Conservation (phyloP, 2,113 vertebrate genomes). For the Turdus rufiventris region DNA sequence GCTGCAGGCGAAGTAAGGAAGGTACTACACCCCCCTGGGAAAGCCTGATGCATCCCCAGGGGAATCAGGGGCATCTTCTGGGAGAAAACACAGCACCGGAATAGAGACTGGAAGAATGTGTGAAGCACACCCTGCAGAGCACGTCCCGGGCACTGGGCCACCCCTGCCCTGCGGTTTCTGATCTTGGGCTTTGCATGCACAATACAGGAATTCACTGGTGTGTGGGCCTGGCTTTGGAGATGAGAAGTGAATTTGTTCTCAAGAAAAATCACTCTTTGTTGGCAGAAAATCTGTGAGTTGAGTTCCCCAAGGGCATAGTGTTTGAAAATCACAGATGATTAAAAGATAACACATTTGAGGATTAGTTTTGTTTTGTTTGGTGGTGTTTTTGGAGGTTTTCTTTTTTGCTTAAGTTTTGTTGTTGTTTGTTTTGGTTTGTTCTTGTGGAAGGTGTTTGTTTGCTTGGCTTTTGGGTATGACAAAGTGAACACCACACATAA, state of each 20-base stretch:
- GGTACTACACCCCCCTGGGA: neutral
- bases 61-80: neutral
- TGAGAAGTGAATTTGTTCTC: conserved; percentile 32
- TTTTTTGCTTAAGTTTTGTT: accelerated
- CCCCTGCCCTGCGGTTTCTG: neutral
- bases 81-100: neutral
- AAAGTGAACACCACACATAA: neutral
- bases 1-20: neutral
- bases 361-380: neutral
- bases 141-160: neutral
- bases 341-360: neutral
- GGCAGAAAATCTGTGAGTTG: neutral
- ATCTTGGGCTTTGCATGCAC: neutral
- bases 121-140: neutral
- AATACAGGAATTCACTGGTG: conserved; percentile 3
- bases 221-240: neutral
- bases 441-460: neutral
- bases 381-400: neutral
- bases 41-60: neutral
- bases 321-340: conserved; percentile 24
- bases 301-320: neutral
- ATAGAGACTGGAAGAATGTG: neutral
- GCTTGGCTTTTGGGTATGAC: neutral
- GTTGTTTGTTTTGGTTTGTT: neutral
- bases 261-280: conserved; percentile 16